Evolutionary conservation across 92 coral and sea anemone species (phyloP), one percentile per base, ranked within the genome.

Genomic region (Siderastrea siderea): DNA sequence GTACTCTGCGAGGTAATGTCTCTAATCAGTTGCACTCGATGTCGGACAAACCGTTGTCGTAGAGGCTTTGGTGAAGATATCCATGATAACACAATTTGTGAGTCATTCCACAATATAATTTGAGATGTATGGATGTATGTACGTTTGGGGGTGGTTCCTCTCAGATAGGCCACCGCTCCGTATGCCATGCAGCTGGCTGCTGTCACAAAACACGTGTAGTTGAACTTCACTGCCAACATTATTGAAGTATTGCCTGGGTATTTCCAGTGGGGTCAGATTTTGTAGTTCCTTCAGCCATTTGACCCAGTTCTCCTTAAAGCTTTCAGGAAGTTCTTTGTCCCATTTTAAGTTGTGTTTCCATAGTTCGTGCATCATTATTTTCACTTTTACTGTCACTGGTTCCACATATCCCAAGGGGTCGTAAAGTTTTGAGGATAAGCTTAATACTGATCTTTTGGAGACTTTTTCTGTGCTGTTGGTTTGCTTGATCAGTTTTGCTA

Each of bases 221-320:
- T 26, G 38, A 26, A 26, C 38, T 26, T 26, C 38, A 26, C 38
- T 26, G 38, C 38, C 38, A 26, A 26, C 38, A 26, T 26, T 26
- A 26, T 26, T 26, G 38, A 26, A 26, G 38, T 26, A 26, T 26
- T 26, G 38, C 38, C 38, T 84, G 11, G 88, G 67, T 61, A 84
- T 84, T 74, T 61, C 74, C 50, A 74, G 15, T 75, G 72, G 71
- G 16, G 60, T 26, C 71, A 74, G 60, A 53, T 26, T 71, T 82
- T 82, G 76, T 82, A 71, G 68, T 9, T 85, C 89, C 47, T 85
- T 63, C 65, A 85, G 74, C 81, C 88, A 84, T 68, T 61, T 74
- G 49, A 47, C 65, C 87, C 87, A 83, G 68, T 69, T 83, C 52
- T 84, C 80, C 77, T 84, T 84, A 47, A 54, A 71, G 74, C 54